Evolutionary conservation across 2,113 vertebrate genomes (phyloP), one percentile per base, ranked within the genome.

Genomic region (Dasyornis broadbenti): DNA sequence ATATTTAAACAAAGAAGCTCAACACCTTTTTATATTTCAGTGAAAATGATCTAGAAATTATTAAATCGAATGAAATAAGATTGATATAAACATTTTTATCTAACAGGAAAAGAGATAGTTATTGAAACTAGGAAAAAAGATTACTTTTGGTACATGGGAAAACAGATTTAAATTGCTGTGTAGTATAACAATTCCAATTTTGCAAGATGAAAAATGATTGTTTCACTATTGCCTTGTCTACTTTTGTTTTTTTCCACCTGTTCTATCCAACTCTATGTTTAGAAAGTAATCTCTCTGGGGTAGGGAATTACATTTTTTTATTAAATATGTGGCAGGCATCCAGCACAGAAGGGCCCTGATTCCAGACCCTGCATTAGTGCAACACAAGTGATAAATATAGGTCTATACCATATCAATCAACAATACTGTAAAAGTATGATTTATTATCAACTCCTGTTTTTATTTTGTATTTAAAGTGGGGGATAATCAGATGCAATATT

Each of bases 201-300:
- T 94, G 24, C 40, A 84, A 92, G 77, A 94, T 89, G 95, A 94
- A 97, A 95, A 96, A 92, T 93, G 39, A 86, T 95, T 92, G 52
- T 89, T 93, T 94, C 83, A 81, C 69, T 92, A 60, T 86, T 82
- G 44, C 56, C 83, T 91, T 78, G 37, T 89, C 76, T 89, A 52
- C 42, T 93, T 90, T 31, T 86, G n/a, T 2, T 49, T 94, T 92
- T 95, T 93, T 50, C 35, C 71, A 94, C 86, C 76, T 92, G 56
- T 60, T 89, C 44, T 82, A 37, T 82, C 70, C n/a, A 90, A 45
- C 40, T 82, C 47, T 71, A 30, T 95, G 72, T 83, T 94, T 94
- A 92, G 86, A 94, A 89, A 86, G 35, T 68, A 86, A 78, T 91
- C 64, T 89, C 83, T 94, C 52, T 86, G 77, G 81, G 81, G 39